Evolutionary conservation across 2,888 invertebrate species (phyloP).

Genomic region (Oasisia sp.): DNA sequence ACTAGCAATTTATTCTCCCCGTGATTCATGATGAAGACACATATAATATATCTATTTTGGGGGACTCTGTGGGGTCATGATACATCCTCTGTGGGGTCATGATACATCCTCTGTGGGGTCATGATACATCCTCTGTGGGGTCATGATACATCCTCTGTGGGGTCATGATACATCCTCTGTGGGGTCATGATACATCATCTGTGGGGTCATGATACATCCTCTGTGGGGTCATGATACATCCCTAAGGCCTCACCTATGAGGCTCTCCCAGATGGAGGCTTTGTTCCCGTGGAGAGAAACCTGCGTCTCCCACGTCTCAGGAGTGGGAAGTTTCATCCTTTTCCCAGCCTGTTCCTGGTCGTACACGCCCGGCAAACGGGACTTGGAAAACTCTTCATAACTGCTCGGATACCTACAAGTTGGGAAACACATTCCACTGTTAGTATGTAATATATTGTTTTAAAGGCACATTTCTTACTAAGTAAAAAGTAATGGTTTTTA

Average conservation of each 20-base stretch:
- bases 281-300: slow-evolving; percentile 67
- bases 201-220: no score
- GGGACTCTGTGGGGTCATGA: not conserved
- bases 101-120: no score
- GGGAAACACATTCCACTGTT: not conserved
- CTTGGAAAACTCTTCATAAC: slow-evolving; percentile 62
- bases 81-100: not conserved
- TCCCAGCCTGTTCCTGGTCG: slow-evolving; percentile 64
- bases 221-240: no score
- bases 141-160: no score
- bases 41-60: no score
- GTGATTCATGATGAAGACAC: no score
- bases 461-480: not conserved
- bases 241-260: slow-evolving; percentile 60
- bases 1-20: no score
- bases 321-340: slow-evolving; percentile 67
- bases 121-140: no score
- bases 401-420: slow-evolving; percentile 63
- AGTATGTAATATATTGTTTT: not conserved
- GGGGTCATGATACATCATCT: no score
- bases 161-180: no score
- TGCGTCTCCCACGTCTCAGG: slow-evolving; percentile 69
- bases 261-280: slow-evolving; percentile 66
- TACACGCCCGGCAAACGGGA: slow-evolving; percentile 63
- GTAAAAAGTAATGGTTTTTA: not conserved